Evolutionary conservation across 2,797 vertebrate species (phyloP).

Genomic region (Centropyge bicolor): DNA sequence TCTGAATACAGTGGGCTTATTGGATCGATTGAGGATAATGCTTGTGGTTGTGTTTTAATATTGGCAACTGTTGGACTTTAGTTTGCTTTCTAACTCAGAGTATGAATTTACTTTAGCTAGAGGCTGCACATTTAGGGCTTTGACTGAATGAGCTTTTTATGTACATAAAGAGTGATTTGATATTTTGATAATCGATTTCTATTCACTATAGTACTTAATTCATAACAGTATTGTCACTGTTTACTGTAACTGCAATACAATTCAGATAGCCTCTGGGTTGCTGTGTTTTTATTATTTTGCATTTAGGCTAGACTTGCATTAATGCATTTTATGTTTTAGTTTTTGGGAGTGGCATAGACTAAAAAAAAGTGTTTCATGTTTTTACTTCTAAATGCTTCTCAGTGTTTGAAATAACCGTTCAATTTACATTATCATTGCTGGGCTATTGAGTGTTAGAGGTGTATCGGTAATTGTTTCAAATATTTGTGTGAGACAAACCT

Average conservation of each 20-base stretch:
- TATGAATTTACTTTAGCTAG: constrained; percentile 72
- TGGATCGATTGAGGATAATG: constrained; percentile 36
- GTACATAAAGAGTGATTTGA: constrained; percentile 91
- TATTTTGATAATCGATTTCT: constrained; percentile 94
- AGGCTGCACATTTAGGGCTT: constrained; percentile 87
- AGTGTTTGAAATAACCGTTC: constrained; percentile 91
- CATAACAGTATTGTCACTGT: constrained; percentile 94
- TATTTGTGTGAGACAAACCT: constrained; percentile 88
- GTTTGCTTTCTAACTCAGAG: constrained; percentile 72
- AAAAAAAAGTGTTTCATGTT: constrained; percentile 85
- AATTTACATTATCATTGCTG: constrained; percentile 83
- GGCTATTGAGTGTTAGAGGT: constrained; percentile 94
- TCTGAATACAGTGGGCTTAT: constrained; percentile 63
- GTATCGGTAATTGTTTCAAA: constrained; percentile 91
- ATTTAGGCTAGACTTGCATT: constrained; percentile 84
- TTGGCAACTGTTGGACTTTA: constrained; percentile 56
- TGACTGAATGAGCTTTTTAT: constrained; percentile 90
- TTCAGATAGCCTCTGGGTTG: constrained; percentile 89
- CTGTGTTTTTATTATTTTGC: constrained; percentile 87
- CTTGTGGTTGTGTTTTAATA: constrained; percentile 50
- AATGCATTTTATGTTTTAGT: constrained; percentile 79
- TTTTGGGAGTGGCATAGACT: constrained; percentile 90
- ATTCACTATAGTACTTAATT: constrained; percentile 90
- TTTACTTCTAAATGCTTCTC: constrained; percentile 90
- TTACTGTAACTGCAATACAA: constrained; percentile 95